Percentiles rank a stretch among this genome's conserved stretches.
phyloP scores from a whole-genome alignment of 2,113 vertebrate genomes.

The Elgaria multicarinata region DNA sequence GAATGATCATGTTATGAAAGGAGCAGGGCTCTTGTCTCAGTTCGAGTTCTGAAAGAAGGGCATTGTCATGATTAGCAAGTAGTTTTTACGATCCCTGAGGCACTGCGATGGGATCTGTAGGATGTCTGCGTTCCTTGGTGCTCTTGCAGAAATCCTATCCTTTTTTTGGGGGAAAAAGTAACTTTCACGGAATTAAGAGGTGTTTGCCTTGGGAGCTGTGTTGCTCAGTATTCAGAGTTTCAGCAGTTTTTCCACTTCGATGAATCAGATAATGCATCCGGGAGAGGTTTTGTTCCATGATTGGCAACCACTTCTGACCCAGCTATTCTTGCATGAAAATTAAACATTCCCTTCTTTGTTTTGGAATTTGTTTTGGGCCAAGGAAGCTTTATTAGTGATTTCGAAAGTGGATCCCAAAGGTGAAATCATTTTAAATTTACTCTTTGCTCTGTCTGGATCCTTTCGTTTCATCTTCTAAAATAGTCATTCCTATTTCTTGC shows the following conservation, averaged over 20 bases:
- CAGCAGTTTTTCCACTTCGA: neutral
- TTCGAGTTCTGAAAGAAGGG: neutral
- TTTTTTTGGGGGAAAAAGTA: neutral
- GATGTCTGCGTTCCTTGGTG: neutral
- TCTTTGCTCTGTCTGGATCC: neutral
- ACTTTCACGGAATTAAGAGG: neutral
- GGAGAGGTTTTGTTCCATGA: neutral
- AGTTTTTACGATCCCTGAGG: no score
- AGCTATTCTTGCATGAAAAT: conserved; percentile 1
- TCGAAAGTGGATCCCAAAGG: conserved; percentile 4
- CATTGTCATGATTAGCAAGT: neutral
- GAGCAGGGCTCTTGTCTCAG: neutral
- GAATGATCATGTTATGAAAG: neutral
- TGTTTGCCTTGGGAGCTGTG: neutral
- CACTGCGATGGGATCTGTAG: neutral
- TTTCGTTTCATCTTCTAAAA: neutral
- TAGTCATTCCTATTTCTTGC: neutral
- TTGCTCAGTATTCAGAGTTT: conserved; percentile 24
- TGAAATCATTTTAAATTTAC: conserved; percentile 2
- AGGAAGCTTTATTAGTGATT: conserved; percentile 5
- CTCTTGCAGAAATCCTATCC: neutral
- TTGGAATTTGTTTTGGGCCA: conserved; percentile 7
- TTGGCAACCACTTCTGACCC: conserved; percentile 23
- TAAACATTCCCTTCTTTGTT: conserved; percentile 3
- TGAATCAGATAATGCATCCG: conserved; percentile 17